phyloP scores from a whole-genome alignment of 2,113 vertebrate species.

The Girardinichthys multiradiatus region DNA sequence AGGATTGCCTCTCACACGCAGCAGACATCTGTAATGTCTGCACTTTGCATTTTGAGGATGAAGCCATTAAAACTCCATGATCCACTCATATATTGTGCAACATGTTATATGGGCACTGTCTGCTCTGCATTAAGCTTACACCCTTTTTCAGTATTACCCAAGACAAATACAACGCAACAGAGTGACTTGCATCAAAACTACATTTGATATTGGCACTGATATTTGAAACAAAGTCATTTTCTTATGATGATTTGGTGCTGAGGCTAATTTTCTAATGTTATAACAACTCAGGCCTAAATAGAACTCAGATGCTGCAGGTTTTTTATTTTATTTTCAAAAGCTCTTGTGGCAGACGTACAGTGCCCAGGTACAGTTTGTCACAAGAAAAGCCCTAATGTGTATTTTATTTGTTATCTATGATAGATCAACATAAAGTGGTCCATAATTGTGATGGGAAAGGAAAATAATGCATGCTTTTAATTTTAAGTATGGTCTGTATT shows the following conservation, averaged over 20 bases:
- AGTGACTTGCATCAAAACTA: neutral
- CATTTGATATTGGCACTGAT: constrained; percentile 1
- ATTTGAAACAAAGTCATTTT: neutral
- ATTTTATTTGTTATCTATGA: neutral
- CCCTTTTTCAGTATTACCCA: neutral
- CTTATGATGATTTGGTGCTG: neutral
- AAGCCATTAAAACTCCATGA: constrained; percentile 12
- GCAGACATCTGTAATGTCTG: constrained; percentile 7
- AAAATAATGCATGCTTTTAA: no score
- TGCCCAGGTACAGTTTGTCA: neutral
- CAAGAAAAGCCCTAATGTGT: neutral
- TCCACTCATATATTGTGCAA: constrained; percentile 4
- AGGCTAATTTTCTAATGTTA: neutral
- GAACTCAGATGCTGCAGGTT: neutral
- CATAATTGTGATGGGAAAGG: neutral
- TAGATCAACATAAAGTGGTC: neutral
- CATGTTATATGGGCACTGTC: constrained; percentile 15
- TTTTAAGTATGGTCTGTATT: no score
- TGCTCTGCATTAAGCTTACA: constrained; percentile 12
- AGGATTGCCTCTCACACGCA: constrained; percentile 1
- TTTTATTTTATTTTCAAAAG: neutral
- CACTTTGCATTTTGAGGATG: constrained; percentile 11
- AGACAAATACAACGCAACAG: neutral
- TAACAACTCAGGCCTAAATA: neutral
- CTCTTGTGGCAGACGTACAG: neutral